A percentile compares a stretch with the other conserved stretches of the same genome.
Conservation (phyloP, 2,113 vertebrate species). For the Sylvietta virens region DNA sequence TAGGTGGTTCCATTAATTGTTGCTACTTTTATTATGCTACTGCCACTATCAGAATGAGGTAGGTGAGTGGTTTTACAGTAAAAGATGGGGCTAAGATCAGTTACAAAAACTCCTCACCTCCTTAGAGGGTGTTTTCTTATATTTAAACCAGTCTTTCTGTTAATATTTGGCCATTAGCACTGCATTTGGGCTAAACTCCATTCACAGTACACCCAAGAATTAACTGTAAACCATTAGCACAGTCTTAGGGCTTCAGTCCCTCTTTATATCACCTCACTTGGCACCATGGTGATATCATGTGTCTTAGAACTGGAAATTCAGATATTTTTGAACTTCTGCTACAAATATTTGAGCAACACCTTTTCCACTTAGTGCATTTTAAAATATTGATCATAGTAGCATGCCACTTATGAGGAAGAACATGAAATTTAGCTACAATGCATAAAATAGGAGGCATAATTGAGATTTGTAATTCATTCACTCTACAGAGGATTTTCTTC, state of each 20-base stretch:
- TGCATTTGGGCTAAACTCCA: neutral
- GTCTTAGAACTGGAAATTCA: neutral
- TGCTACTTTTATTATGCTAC: slow-evolving; percentile 1
- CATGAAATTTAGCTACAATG: neutral
- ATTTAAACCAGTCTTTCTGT: neutral
- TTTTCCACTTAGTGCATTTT: neutral
- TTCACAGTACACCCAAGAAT: neutral
- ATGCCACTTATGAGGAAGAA: neutral
- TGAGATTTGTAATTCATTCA: neutral
- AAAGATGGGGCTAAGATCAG: neutral
- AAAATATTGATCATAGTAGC: neutral
- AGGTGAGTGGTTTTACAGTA: neutral
- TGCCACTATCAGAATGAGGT: slow-evolving; percentile 20
- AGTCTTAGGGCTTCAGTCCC: neutral
- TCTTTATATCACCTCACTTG: neutral
- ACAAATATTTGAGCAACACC: neutral
- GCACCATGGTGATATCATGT: neutral
- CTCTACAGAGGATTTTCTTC: neutral
- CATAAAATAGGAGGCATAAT: neutral
- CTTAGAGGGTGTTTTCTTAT: neutral
- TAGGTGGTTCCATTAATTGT: neutral
- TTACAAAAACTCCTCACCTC: neutral
- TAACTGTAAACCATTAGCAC: neutral
- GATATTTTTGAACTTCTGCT: neutral
- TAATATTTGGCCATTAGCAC: neutral